These are phyloP conservation scores for Halisarca cf. caerulea DNA, from an alignment of 37 sponge, comb jelly and placozoan species.

Conservation along the genomic window DNA sequence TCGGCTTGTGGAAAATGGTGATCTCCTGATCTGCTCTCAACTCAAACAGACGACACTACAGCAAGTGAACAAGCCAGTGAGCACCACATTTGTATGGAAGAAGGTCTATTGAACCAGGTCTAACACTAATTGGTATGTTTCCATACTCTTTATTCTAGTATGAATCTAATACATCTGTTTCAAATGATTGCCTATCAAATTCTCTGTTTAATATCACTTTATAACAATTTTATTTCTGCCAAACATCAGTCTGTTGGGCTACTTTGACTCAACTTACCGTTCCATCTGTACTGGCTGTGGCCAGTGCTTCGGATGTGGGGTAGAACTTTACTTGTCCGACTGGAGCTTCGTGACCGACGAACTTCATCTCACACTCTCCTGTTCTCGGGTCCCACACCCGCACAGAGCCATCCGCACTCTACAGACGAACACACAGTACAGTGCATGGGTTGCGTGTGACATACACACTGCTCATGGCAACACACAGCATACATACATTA, in stretches of 20 bases:
- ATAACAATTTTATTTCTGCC: no score
- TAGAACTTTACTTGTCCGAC: conserved; percentile 74
- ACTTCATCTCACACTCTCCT: conserved; percentile 73
- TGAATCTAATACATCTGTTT: no score
- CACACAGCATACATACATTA: neutral
- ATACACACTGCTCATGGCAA: neutral
- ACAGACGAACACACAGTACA: no score
- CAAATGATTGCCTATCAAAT: no score
- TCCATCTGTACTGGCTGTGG: conserved; percentile 74
- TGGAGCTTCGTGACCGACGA: conserved; percentile 55
- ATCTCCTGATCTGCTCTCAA: conserved; percentile 84
- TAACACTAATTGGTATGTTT: no score
- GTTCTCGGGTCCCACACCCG: conserved; percentile 77
- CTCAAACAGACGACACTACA: conserved; percentile 83
- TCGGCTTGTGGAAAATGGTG: conserved; percentile 59
- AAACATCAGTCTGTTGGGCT: no score
- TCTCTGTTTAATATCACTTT: no score
- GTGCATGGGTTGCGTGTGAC: no score
- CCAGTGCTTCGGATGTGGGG: conserved; percentile 81
- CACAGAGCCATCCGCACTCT: conserved; percentile 68
- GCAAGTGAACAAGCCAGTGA: neutral
- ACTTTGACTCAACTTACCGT: conserved; percentile 74
- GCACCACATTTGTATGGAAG: no score
- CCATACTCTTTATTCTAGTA: no score
- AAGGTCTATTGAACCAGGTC: no score